phyloP scores from a whole-genome alignment of 1,140 invertebrate species.

The Drosophila biarmipes region DNA sequence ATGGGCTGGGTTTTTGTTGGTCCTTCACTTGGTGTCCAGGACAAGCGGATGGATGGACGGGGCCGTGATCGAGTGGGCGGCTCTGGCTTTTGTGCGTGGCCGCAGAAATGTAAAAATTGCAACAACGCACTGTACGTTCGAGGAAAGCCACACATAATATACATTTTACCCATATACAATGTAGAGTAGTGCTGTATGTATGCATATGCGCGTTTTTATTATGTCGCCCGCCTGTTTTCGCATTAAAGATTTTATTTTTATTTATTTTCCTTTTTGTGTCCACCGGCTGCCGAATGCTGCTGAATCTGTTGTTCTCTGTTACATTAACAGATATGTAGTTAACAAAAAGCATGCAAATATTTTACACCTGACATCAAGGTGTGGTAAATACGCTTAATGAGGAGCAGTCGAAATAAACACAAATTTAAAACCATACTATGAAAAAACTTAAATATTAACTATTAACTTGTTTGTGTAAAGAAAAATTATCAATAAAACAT shows the following conservation, averaged over 20 bases:
- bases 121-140: conserved; percentile 27
- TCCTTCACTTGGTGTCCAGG: conserved; percentile 7
- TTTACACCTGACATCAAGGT: conserved; percentile 1
- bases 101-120: conserved; percentile 50
- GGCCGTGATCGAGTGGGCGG: conserved; percentile 21
- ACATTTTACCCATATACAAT: conserved; percentile 27
- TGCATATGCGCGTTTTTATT: conserved; percentile 50
- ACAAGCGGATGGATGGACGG: conserved; percentile 5
- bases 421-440: too few species aligned
- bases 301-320: conserved; percentile 48
- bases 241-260: conserved; percentile 63
- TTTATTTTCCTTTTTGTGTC: conserved; percentile 54
- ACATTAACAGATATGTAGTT: conserved; percentile 74
- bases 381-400: neutral
- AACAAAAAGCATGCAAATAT: conserved; percentile 18
- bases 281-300: conserved; percentile 8
- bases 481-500: too few species aligned
- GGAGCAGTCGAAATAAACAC: too few species aligned
- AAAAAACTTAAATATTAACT: neutral
- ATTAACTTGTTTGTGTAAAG: too few species aligned
- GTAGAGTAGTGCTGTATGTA: conserved; percentile 8
- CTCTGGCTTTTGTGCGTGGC: conserved; percentile 46
- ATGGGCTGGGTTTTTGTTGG: conserved; percentile 7
- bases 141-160: conserved; percentile 42
- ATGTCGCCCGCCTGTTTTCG: conserved; percentile 55